phyloP scores from a whole-genome alignment of 2,113 vertebrate genomes.

The Crotalus horridus region DNA sequence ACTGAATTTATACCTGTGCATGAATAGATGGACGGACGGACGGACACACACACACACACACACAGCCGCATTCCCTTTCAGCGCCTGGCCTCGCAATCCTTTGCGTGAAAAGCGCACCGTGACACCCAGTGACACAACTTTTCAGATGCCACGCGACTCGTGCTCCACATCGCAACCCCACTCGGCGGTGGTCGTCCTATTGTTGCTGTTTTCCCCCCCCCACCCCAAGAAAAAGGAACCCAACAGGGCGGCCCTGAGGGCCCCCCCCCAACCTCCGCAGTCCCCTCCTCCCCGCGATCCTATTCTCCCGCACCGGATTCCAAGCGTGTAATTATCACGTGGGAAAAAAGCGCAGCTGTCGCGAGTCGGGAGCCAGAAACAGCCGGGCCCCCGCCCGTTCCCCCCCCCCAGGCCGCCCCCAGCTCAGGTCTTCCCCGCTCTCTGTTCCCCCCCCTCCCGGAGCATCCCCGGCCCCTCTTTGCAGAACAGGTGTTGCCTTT shows the following conservation, averaged over 20 bases:
- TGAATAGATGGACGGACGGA: too few species aligned
- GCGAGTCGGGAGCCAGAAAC: not conserved
- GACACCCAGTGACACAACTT: not conserved
- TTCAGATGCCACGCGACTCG: not conserved
- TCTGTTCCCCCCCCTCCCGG: not conserved
- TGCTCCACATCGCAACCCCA: too few species aligned
- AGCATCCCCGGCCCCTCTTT: not conserved
- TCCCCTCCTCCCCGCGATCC: not conserved
- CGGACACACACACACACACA: not conserved
- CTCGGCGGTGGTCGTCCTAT: not conserved
- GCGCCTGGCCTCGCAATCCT: not conserved
- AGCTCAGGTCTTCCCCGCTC: not conserved
- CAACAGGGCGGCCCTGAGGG: not conserved
- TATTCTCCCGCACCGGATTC: not conserved
- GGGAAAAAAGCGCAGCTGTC: not conserved
- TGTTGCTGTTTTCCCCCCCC: too few species aligned
- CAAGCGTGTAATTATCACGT: not conserved
- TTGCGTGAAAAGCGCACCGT: not conserved
- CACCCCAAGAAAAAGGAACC: too few species aligned
- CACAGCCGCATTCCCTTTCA: not conserved
- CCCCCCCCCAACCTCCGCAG: too few species aligned
- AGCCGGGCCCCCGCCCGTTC: not conserved
- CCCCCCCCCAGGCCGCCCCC: not conserved
- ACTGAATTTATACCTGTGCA: not conserved
- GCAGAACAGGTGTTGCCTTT: not conserved